phyloP scores from a whole-genome alignment of 2,113 vertebrate genomes.

The Dascyllus trimaculatus region DNA sequence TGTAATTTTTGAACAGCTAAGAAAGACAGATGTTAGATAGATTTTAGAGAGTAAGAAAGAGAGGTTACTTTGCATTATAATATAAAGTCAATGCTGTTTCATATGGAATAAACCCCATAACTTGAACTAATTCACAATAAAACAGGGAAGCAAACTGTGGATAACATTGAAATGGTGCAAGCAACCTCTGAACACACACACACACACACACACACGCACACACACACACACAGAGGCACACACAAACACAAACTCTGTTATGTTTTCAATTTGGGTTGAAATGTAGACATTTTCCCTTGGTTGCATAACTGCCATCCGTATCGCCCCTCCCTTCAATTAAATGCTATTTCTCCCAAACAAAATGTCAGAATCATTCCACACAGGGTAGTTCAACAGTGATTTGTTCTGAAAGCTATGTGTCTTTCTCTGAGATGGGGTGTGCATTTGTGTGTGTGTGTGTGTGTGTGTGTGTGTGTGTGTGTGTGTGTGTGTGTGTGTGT shows the following conservation, averaged over 20 bases:
- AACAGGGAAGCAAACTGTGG: constrained; percentile 45
- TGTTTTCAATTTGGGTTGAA: constrained; percentile 84
- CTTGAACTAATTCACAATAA: constrained; percentile 56
- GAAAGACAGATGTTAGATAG: neutral
- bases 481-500: constrained; percentile 56
- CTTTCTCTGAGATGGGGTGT: constrained; percentile 72
- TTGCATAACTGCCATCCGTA: constrained; percentile 81
- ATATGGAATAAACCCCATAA: constrained; percentile 30
- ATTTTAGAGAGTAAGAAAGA: neutral
- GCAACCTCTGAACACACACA: constrained; percentile 33
- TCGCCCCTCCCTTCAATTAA: constrained; percentile 84
- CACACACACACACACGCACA: constrained; percentile 31
- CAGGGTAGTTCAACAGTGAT: constrained; percentile 80
- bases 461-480: constrained; percentile 54
- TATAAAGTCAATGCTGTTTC: constrained; percentile 39
- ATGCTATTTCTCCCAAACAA: constrained; percentile 85
- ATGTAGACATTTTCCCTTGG: constrained; percentile 80
- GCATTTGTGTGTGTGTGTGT: constrained; percentile 36
- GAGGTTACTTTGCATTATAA: constrained; percentile 11
- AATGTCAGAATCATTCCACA: constrained; percentile 84
- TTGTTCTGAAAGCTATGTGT: constrained; percentile 85
- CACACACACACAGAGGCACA: constrained; percentile 35
- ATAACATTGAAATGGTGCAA: constrained; percentile 50
- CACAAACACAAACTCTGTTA: constrained; percentile 76
- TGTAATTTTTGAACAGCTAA: constrained; percentile 4